These are phyloP conservation scores for Hippocampus guttulatus DNA, from an alignment of 2,113 vertebrate genomes.

Conservation along the genomic window DNA sequence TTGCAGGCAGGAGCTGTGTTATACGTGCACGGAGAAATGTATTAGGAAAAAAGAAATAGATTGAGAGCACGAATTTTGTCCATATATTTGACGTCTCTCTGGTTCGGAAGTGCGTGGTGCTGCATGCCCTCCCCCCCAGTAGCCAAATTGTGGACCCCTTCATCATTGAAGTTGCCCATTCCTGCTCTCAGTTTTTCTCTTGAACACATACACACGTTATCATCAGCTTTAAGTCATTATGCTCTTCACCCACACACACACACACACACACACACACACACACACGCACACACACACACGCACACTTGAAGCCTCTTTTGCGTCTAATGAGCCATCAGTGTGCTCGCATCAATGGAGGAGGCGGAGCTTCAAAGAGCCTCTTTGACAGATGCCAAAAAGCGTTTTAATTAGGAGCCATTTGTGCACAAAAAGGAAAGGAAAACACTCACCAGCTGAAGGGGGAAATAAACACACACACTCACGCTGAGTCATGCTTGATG, in stretches of 20 bases:
- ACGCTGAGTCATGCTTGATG: background rate
- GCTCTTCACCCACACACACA: conserved; percentile 54
- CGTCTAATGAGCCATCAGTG: conserved; percentile 71
- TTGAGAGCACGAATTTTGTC: too few species aligned
- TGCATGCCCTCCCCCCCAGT: too few species aligned
- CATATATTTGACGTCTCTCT: too few species aligned
- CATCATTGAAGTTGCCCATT: background rate
- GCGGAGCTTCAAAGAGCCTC: conserved; percentile 69
- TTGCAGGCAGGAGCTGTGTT: too few species aligned
- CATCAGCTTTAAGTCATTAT: conserved; percentile 65
- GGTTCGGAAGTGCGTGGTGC: too few species aligned
- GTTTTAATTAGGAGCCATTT: conserved; percentile 77
- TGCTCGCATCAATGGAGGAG: conserved; percentile 56
- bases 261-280: conserved; percentile 33
- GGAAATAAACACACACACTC: conserved; percentile 50
- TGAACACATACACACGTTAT: conserved; percentile 31
- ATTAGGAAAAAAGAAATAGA: too few species aligned
- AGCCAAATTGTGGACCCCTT: too few species aligned
- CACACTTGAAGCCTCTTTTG: conserved; percentile 62
- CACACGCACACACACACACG: conserved; percentile 60
- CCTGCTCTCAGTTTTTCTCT: background rate
- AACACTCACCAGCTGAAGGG: conserved; percentile 53
- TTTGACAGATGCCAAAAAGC: conserved; percentile 67
- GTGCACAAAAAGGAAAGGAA: conserved; percentile 48
- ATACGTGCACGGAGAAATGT: too few species aligned